These are phyloP conservation scores for Rhingia rostrata DNA, from an alignment of 2,888 invertebrate species.

Conservation along the genomic window DNA sequence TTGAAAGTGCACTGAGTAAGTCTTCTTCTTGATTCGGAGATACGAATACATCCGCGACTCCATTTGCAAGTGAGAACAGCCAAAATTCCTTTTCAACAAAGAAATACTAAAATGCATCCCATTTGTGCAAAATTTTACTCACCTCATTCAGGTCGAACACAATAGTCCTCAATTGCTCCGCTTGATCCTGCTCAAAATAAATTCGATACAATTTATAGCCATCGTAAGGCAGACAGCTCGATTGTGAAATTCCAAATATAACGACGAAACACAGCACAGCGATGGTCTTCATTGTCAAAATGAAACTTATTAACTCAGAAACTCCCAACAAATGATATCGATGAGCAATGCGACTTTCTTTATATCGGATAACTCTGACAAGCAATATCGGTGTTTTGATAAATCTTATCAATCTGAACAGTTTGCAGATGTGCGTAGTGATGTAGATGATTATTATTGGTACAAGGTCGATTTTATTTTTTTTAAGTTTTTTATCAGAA, in stretches of 20 bases:
- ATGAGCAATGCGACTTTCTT: background rate
- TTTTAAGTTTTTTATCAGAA: background rate
- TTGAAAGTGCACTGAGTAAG: background rate
- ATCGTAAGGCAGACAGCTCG: background rate
- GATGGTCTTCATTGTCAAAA: constrained; percentile 14
- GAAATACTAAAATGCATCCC: background rate
- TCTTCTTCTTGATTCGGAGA: constrained; percentile 1
- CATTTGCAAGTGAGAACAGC: constrained; percentile 7
- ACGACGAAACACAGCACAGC: background rate
- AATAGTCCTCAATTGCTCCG: background rate
- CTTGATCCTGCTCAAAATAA: background rate
- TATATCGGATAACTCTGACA: background rate
- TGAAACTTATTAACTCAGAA: constrained; percentile 82
- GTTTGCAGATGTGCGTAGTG: background rate
- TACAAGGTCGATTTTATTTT: constrained; percentile 24
- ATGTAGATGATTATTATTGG: background rate
- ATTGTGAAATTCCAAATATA: background rate
- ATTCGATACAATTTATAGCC: constrained; percentile 30
- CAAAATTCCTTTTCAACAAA: constrained; percentile 13
- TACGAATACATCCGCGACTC: constrained; percentile 18
- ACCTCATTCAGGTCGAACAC: constrained; percentile 4
- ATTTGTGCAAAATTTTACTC: background rate
- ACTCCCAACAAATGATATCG: background rate
- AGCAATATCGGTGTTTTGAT: constrained; percentile 9
- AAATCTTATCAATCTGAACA: constrained; percentile 12